Evolutionary conservation across 2,888 invertebrate species (phyloP).

Genomic region (Limnephilus auricula): DNA sequence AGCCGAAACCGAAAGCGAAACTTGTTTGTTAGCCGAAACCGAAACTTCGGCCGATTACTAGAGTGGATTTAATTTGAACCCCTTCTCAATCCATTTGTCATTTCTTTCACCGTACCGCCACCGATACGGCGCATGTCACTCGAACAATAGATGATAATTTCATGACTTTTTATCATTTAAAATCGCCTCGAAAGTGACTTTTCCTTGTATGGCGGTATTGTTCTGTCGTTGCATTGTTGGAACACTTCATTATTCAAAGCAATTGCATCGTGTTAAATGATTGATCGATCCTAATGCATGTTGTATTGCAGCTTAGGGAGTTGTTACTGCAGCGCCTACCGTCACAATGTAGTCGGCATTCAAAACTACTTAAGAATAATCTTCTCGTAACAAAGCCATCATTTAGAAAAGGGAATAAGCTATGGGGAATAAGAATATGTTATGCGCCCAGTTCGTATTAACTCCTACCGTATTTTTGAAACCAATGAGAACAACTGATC

Average conservation of each 20-base stretch:
- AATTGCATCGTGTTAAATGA: conserved; percentile 13
- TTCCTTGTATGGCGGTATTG: not conserved
- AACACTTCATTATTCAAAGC: conserved; percentile 3
- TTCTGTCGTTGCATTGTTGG: not conserved
- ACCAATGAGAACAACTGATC: too few species aligned
- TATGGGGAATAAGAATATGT: too few species aligned
- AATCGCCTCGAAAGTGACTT: not conserved
- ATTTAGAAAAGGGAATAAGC: too few species aligned
- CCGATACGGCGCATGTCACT: not conserved
- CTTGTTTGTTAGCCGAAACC: too few species aligned
- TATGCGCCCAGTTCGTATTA: too few species aligned
- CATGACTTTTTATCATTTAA: not conserved
- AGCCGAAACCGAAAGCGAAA: too few species aligned
- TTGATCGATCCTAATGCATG: not conserved
- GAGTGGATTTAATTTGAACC: too few species aligned
- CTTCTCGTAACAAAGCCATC: not conserved
- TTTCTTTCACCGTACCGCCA: not conserved
- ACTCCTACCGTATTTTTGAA: too few species aligned
- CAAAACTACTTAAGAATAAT: not conserved
- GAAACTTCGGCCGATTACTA: too few species aligned
- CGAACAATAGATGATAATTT: conserved; percentile 1
- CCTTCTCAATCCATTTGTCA: too few species aligned
- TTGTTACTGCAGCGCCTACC: not conserved
- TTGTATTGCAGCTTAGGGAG: not conserved
- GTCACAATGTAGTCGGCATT: not conserved